Evolutionary conservation across 2,888 invertebrate species (phyloP), one percentile per base, ranked within the genome.

Genomic region (Adela reaumurella): DNA sequence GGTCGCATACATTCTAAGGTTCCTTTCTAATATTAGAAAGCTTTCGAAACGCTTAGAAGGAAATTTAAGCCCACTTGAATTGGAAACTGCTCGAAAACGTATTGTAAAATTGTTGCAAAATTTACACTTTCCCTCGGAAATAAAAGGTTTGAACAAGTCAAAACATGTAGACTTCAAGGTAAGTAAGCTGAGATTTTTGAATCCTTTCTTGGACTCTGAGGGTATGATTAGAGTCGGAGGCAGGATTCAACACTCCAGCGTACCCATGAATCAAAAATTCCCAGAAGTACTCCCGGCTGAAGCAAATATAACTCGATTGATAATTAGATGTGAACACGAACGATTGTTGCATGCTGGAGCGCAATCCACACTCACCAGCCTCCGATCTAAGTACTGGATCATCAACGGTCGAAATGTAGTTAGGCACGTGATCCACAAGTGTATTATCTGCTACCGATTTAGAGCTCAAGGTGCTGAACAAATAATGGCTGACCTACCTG

Each of bases 401-500:
- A 4, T 53, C 29, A 41, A 47, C 18, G 54, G 50, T 6, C 49
- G 46, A 43, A 46, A 17, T 47, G 17, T 45, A 5, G 45, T 50
- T 1, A 28, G 45, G 24, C 19, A 46, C 19, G 16, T 29, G 8
- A 53, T 55, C 46, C 8, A 54, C 3, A 59, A 58, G 58, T 55
- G 54, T 28, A 35, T 35, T 14, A 35, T 3, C 3, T 35, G 35
- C 14, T 35, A 14, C 35, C 35, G 35, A 3, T 35, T 35, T 11
- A 8, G 14, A 35, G 35, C 35, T 14, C 3, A 11, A 8, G 35
- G 35, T 35, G 35, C 35, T 3, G 35, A 35, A 8, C 54, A 56
- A 43, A 44, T 54, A 28, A 57, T 57, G 56, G 54, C 43, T 3
- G 17, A 48, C n/a, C 14, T 56, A 11, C 58, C 55, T 6, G 10